Evolutionary conservation across 2,888 invertebrate genomes (phyloP), one percentile per base, ranked within the genome.

Genomic region (Spisula solida): DNA sequence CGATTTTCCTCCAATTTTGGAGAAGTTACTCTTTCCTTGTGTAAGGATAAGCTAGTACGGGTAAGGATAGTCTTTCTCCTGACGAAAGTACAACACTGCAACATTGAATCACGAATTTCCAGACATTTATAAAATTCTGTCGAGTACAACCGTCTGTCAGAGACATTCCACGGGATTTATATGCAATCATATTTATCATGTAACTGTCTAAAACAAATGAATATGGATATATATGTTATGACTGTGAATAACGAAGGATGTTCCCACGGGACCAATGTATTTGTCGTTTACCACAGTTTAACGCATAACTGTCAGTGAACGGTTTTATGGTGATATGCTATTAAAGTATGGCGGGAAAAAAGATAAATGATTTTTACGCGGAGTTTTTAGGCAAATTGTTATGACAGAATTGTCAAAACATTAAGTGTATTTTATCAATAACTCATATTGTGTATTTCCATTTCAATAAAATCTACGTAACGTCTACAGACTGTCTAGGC

Each of bases 261-360:
- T 75, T 34, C 75, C 34, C 75, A 75, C 18, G 75, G 25, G 75
- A 34, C 34, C 12, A 0, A 16, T 34, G 75, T 31, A 31, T 31
- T 31, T 8, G 31, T 31, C 10, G 5, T 34, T 34, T 75, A 75
- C 75, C 16, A 34, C 34, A 34, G 31, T 75, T 75, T 75, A 31
- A 70, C 70, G 31, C 31, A 29, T 14, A 31, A 31, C n/a, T 31
- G 70, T 14, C 75, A 75, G 31, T 18, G 34, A 31, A 66, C 8
- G 6, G 75, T 16, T 31, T 31, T 34, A 31, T 34, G 4, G 18
- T 1, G 75, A 34, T 10, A 31, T 18, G 75, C 14, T 31, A 75
- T 75, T 75, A 34, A 75, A 75, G 31, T 75, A 75, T 75, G 16
- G 12, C 34, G 75, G 75, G 31, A 34, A 31, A 75, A 75, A 34